Evolutionary conservation across 2,113 vertebrate species (phyloP).

Genomic region (Sardina pilchardus): DNA sequence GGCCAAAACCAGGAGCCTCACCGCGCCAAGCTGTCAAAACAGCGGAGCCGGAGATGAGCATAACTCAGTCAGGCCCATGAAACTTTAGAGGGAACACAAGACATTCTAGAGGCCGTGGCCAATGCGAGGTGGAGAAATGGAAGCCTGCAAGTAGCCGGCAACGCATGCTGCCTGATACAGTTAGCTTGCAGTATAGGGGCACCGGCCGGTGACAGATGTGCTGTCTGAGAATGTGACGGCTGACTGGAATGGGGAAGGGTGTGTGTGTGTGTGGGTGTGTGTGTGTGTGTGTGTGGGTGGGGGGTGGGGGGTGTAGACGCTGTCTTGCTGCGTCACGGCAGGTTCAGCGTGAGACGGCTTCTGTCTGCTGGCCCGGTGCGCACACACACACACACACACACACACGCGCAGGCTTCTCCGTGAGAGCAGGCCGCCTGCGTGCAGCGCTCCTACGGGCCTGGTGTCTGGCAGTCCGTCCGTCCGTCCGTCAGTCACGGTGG

Average conservation of each 20-base stretch:
- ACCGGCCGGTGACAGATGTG: conserved; percentile 61
- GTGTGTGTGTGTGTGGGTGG: too few relatives aligned
- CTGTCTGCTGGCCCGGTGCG: conserved; percentile 44
- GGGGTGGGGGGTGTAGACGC: background rate
- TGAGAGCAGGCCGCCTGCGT: background rate
- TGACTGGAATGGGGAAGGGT: background rate
- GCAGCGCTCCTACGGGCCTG: background rate
- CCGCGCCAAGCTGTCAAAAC: background rate
- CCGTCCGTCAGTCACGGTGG: conserved; percentile 57
- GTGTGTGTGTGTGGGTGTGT: too few relatives aligned
- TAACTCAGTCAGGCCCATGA: background rate
- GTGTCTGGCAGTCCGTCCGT: conserved; percentile 46
- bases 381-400: too few relatives aligned
- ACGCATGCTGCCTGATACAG: background rate
- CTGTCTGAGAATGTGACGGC: conserved; percentile 59
- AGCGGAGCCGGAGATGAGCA: background rate
- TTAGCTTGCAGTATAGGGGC: background rate
- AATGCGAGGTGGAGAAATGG: background rate
- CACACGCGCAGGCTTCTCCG: conserved; percentile 35
- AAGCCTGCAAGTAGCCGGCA: conserved; percentile 20
- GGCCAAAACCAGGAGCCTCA: background rate
- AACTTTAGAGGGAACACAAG: background rate
- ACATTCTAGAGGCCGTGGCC: background rate
- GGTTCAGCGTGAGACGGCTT: conserved; percentile 59
- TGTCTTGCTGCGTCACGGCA: background rate